Evolutionary conservation across 2,113 vertebrate species (phyloP).

Genomic region (Tachuris rubrigastra): DNA sequence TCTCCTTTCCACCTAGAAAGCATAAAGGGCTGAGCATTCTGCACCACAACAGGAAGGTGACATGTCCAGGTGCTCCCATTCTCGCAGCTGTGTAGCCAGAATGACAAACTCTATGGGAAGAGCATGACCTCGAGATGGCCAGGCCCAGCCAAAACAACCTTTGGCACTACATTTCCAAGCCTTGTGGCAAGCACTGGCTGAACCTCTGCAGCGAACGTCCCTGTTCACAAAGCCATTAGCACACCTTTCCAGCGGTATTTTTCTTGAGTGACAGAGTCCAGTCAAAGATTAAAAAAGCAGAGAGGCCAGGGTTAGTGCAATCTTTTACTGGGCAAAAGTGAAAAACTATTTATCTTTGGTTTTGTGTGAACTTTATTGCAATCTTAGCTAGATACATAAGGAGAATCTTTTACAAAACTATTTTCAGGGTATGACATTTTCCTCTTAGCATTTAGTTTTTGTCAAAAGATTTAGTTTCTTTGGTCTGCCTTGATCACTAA

Average conservation of each 20-base stretch:
- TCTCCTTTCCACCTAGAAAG: background rate
- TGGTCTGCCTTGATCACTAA: background rate
- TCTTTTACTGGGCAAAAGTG: background rate
- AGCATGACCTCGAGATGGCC: background rate
- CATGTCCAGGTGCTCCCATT: background rate
- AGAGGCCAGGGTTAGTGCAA: background rate
- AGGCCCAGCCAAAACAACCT: background rate
- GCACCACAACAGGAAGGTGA: background rate
- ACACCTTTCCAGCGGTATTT: background rate
- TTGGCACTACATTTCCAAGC: background rate
- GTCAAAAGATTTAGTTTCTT: background rate
- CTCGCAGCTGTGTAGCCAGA: background rate
- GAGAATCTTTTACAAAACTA: background rate
- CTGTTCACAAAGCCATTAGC: background rate
- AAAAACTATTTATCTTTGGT: background rate
- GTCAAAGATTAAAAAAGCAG: background rate
- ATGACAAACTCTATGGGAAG: background rate
- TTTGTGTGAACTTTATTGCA: background rate
- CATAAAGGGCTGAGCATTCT: accelerated
- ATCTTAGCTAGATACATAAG: background rate
- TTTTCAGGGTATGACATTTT: background rate
- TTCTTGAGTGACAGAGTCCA: background rate
- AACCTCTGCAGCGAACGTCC: background rate
- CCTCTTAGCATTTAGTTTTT: background rate
- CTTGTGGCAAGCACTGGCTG: background rate